phyloP scores from a whole-genome alignment of 2,113 vertebrate species.

The Donacobius atricapilla region DNA sequence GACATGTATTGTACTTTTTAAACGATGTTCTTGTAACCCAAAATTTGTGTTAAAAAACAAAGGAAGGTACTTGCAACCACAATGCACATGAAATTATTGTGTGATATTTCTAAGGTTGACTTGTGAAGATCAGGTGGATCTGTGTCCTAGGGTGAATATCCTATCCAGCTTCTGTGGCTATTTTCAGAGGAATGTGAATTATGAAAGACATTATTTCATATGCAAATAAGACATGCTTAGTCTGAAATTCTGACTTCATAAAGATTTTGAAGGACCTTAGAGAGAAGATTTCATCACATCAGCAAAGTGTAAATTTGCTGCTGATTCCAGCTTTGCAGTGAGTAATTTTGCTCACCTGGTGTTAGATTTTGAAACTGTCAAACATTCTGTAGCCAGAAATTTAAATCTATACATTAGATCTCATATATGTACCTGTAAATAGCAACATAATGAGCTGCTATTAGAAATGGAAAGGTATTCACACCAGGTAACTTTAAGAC shows the following conservation, averaged over 20 bases:
- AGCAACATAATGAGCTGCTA: neutral
- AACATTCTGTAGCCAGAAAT: neutral
- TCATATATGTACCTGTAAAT: neutral
- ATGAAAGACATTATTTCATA: neutral
- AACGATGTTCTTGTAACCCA: neutral
- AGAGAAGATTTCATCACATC: neutral
- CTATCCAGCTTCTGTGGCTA: neutral
- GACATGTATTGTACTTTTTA: neutral
- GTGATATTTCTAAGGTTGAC: neutral
- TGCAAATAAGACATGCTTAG: neutral
- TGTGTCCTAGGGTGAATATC: neutral
- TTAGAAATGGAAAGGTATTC: neutral
- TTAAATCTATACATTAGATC: neutral
- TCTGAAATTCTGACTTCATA: neutral
- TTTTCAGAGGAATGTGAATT: neutral
- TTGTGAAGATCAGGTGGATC: neutral
- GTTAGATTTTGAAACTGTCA: neutral
- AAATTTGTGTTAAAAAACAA: neutral
- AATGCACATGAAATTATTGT: neutral
- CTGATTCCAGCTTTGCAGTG: neutral
- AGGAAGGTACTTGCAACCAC: neutral
- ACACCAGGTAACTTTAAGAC: neutral
- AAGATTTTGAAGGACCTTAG: neutral
- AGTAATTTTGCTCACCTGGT: neutral
- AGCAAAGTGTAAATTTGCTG: neutral